A percentile compares a stretch with the other conserved stretches of the same genome.
These are phyloP conservation scores for Dicranocentrus wangi DNA, from an alignment of 2,888 invertebrate genomes.

Conservation along the genomic window DNA sequence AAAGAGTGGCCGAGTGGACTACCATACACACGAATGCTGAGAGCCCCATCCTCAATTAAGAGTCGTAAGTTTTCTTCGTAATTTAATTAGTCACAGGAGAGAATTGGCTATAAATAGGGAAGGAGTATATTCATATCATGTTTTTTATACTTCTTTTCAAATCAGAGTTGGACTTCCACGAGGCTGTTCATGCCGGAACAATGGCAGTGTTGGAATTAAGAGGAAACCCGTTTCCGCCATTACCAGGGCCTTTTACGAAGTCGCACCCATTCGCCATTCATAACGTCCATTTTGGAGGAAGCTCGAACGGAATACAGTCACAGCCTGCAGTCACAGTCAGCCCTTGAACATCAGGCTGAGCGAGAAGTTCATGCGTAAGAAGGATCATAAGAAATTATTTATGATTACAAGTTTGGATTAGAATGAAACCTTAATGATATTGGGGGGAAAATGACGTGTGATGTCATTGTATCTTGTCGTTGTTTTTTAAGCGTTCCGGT, in stretches of 20 bases:
- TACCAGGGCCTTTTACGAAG: constrained; percentile 77
- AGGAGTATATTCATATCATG: too few relatives aligned
- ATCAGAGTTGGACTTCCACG: constrained; percentile 15
- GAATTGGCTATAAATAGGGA: too few relatives aligned
- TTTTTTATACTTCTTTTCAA: too few relatives aligned
- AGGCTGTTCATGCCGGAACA: background rate
- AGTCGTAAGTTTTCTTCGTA: constrained; percentile 7
- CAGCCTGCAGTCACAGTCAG: constrained; percentile 65
- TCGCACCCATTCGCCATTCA: constrained; percentile 84
- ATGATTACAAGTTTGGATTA: too few relatives aligned
- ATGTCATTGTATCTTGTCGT: too few relatives aligned
- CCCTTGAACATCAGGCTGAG: constrained; percentile 64
- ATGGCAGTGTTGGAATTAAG: constrained; percentile 85
- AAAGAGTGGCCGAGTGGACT: constrained; percentile 78
- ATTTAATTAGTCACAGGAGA: too few relatives aligned
- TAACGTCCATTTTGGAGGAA: constrained; percentile 87
- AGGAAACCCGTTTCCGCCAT: constrained; percentile 87
- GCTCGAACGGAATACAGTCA: constrained; percentile 89
- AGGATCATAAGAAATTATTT: too few relatives aligned
- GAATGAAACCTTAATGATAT: too few relatives aligned
- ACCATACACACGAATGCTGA: constrained; percentile 85
- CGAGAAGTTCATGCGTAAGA: constrained; percentile 66
- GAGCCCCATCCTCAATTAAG: constrained; percentile 79
- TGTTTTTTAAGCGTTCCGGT: constrained; percentile 18
- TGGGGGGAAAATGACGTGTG: too few relatives aligned